Percentiles rank a stretch among this genome's conserved stretches.
These are phyloP conservation scores for Thalassaphorura encarpata DNA, from an alignment of 1,140 invertebrate species.

Conservation along the genomic window DNA sequence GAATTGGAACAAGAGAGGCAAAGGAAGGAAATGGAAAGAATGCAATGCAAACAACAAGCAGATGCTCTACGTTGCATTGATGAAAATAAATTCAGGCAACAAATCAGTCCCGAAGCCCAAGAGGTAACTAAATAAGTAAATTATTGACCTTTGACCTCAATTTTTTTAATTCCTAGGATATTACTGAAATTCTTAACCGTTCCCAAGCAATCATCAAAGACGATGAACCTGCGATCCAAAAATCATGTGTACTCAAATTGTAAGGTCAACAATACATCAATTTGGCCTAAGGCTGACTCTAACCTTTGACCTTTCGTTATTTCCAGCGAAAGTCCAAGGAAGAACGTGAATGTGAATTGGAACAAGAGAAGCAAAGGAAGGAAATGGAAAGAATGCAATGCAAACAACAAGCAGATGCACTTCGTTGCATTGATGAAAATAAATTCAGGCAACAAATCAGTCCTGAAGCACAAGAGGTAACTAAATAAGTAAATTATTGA, in stretches of 20 bases:
- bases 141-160: too few species aligned
- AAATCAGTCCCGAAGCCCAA: slow-evolving; percentile 26
- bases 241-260: too few species aligned
- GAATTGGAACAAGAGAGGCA: neutral
- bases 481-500: too few species aligned
- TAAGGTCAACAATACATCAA: too few species aligned
- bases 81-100: slow-evolving; percentile 13
- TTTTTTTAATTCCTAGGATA: slow-evolving; percentile 9
- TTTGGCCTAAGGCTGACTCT: too few species aligned
- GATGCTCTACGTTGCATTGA: slow-evolving; percentile 27
- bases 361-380: neutral
- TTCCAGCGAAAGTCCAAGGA: slow-evolving; percentile 21
- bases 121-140: too few species aligned
- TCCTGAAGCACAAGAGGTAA: slow-evolving; percentile 26
- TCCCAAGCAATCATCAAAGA: slow-evolving; percentile 24
- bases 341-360: slow-evolving; percentile 11
- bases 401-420: slow-evolving; percentile 16
- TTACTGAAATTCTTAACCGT: slow-evolving; percentile 22
- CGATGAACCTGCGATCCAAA: slow-evolving; percentile 24
- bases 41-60: slow-evolving; percentile 11
- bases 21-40: slow-evolving; percentile 1
- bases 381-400: slow-evolving; percentile 9
- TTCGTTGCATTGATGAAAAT: slow-evolving; percentile 20
- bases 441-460: slow-evolving; percentile 21
- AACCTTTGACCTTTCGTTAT: too few species aligned